phyloP scores from a whole-genome alignment of 2,888 invertebrate species.

The Drosophila neotestacea region DNA sequence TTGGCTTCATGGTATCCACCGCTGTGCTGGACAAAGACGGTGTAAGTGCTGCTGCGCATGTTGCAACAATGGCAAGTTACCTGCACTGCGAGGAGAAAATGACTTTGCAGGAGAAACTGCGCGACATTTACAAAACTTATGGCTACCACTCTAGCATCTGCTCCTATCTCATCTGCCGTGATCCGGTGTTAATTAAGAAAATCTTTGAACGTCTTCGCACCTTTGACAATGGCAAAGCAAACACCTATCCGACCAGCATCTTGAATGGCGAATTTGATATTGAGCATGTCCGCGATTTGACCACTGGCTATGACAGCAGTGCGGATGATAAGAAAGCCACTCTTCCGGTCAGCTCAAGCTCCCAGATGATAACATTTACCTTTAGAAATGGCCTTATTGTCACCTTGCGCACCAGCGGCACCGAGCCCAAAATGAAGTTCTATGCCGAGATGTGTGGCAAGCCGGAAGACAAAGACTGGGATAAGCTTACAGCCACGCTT shows the following conservation, averaged over 20 bases:
- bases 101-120: slow-evolving; percentile 88
- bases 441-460: slow-evolving; percentile 95
- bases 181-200: slow-evolving; percentile 88
- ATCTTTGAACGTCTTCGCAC: slow-evolving; percentile 95
- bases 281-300: slow-evolving; percentile 93
- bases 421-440: slow-evolving; percentile 99
- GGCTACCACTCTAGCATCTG: slow-evolving; percentile 95
- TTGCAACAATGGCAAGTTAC: slow-evolving; percentile 91
- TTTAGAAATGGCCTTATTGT: slow-evolving; percentile 94
- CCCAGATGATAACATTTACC: slow-evolving; percentile 97
- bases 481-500: slow-evolving; percentile 87
- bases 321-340: slow-evolving; percentile 89
- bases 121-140: slow-evolving; percentile 92
- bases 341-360: slow-evolving; percentile 88
- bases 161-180: slow-evolving; percentile 95
- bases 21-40: slow-evolving; percentile 98
- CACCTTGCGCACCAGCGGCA: slow-evolving; percentile 97
- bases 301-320: slow-evolving; percentile 91
- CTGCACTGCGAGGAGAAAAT: slow-evolving; percentile 87
- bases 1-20: slow-evolving; percentile 98
- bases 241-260: slow-evolving; percentile 90
- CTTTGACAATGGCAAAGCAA: slow-evolving; percentile 85
- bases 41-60: slow-evolving; percentile 93
- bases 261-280: slow-evolving; percentile 88
- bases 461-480: slow-evolving; percentile 89